phyloP scores from a whole-genome alignment of 1,140 invertebrate genomes.

The Aporrectodea caliginosa region DNA sequence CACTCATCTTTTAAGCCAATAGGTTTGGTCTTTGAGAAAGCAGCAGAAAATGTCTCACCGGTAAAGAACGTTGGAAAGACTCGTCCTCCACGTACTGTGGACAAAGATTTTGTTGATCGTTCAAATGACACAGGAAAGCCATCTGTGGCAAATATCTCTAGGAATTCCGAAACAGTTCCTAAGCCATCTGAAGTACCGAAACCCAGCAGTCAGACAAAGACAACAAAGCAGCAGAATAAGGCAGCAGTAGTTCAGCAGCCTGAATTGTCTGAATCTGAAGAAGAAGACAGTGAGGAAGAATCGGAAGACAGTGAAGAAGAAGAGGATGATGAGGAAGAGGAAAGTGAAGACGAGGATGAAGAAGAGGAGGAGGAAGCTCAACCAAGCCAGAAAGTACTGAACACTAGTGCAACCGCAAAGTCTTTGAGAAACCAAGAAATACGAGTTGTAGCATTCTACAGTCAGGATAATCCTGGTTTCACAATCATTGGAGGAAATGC shows the following conservation, averaged over 20 bases:
- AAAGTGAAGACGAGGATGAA: neutral
- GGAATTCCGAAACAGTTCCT: neutral
- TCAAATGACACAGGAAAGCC: no score
- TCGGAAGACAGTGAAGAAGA: neutral
- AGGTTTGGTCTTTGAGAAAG: neutral
- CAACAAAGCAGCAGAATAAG: neutral
- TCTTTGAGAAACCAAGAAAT: neutral
- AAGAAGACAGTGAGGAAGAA: neutral
- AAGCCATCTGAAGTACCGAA: no score
- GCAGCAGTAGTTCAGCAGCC: neutral
- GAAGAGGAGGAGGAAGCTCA: neutral
- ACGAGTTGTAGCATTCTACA: neutral
- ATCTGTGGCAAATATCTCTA: neutral
- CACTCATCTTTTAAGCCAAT: neutral
- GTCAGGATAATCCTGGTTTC: neutral
- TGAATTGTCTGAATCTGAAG: neutral
- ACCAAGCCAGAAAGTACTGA: neutral
- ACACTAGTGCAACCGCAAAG: neutral
- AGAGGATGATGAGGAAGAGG: conserved; percentile 12
- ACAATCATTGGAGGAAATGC: neutral
- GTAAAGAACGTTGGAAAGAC: neutral
- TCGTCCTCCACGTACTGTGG: neutral
- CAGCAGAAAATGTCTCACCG: neutral
- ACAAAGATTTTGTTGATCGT: neutral
- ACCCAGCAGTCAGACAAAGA: no score